A percentile compares a stretch with the other conserved stretches of the same genome.
Evolutionary conservation across 2,888 invertebrate species (phyloP).

Genomic region (Sarcophaga subvicina): DNA sequence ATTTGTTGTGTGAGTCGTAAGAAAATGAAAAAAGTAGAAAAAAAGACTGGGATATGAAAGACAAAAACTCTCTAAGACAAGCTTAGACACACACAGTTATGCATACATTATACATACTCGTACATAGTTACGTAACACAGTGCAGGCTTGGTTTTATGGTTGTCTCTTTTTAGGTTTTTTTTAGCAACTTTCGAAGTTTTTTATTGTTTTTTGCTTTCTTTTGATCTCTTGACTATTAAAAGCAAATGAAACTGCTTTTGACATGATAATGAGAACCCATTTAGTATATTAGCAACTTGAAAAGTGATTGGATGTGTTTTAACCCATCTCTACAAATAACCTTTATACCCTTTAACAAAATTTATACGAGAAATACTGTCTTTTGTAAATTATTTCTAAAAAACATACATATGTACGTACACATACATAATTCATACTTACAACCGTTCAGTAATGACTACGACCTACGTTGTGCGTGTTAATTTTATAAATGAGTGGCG

Average conservation of each 20-base stretch:
- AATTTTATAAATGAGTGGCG: no score
- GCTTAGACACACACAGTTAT: background rate
- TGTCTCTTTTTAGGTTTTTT: background rate
- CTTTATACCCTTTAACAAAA: no score
- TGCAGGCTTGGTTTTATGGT: background rate
- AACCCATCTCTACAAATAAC: no score
- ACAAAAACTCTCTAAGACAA: background rate
- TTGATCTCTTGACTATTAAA: constrained; percentile 15
- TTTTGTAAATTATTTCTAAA: no score
- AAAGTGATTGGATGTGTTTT: no score
- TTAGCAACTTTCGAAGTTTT: background rate
- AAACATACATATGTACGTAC: no score
- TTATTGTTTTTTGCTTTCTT: constrained; percentile 13
- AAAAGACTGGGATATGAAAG: background rate
- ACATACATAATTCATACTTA: no score
- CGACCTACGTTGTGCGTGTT: no score
- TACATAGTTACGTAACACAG: no score
- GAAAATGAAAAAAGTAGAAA: background rate
- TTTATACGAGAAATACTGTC: no score
- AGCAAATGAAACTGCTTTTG: constrained; percentile 44
- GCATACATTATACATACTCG: background rate
- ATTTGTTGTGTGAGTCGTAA: constrained; percentile 41
- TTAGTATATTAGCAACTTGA: constrained; percentile 29
- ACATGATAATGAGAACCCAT: constrained; percentile 19
- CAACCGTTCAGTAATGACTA: no score